Evolutionary conservation across 2,797 vertebrate genomes (phyloP).

Genomic region (Carduelis carduelis): DNA sequence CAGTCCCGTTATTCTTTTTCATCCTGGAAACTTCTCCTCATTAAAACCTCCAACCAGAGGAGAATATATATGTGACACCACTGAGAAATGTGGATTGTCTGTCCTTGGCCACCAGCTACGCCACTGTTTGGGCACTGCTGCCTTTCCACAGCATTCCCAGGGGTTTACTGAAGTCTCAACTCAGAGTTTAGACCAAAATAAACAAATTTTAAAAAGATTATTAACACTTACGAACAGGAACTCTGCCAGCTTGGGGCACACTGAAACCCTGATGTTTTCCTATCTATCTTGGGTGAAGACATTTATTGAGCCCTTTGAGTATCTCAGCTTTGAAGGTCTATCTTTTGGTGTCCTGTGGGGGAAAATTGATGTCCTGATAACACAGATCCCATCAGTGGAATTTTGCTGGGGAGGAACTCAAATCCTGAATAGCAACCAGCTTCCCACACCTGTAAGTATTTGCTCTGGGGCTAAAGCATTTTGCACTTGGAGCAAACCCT

Average conservation of each 20-base stretch:
- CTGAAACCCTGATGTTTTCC: neutral
- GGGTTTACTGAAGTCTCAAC: neutral
- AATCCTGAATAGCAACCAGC: neutral
- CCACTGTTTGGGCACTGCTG: neutral
- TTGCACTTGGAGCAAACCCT: neutral
- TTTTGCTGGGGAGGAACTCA: neutral
- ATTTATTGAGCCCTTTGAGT: neutral
- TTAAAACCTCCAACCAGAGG: neutral
- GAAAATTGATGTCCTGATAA: neutral
- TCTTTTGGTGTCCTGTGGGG: neutral
- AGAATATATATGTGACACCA: neutral
- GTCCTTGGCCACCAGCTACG: neutral
- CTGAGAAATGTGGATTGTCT: neutral
- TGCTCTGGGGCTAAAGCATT: neutral
- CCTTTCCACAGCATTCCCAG: neutral
- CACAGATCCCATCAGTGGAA: neutral
- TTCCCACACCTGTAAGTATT: neutral
- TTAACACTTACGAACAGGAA: neutral
- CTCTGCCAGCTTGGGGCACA: neutral
- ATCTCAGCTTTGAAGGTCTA: neutral
- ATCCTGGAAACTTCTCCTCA: neutral
- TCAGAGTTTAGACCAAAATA: neutral
- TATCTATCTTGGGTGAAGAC: rapidly evolving
- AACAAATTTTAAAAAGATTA: neutral
- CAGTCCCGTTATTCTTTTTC: neutral